A percentile compares a stretch with the other conserved stretches of the same genome.
These are phyloP conservation scores for Paragorgia papillata DNA, from an alignment of 92 coral and sea anemone species.

Conservation along the genomic window DNA sequence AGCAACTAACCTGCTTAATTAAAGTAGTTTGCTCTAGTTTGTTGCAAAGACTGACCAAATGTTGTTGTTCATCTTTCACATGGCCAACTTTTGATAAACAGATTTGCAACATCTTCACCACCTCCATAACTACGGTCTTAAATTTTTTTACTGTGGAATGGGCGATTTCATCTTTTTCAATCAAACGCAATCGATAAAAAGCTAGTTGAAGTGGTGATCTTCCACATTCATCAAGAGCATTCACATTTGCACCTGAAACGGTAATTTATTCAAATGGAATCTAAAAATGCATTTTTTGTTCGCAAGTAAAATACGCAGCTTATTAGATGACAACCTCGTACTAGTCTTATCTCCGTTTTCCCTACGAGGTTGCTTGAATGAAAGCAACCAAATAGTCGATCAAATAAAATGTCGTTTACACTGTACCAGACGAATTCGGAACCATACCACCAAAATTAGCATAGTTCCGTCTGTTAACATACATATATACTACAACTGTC, in stretches of 20 bases:
- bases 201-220: constrained; percentile 94
- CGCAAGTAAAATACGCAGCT: too few relatives aligned
- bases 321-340: too few relatives aligned
- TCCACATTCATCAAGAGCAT: constrained; percentile 84
- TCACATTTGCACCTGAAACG: constrained; percentile 56
- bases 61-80: constrained; percentile 60
- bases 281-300: too few relatives aligned
- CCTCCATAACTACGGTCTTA: constrained; percentile 71
- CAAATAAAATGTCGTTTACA: too few relatives aligned
- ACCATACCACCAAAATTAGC: too few relatives aligned
- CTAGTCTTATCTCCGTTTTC: too few relatives aligned
- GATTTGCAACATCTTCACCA: constrained; percentile 79
- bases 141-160: constrained; percentile 63
- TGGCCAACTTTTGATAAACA: constrained; percentile 73
- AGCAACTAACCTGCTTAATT: constrained; percentile 73
- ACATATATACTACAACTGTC: too few relatives aligned
- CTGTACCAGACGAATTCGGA: too few relatives aligned
- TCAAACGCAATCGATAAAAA: constrained; percentile 71
- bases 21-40: constrained; percentile 71
- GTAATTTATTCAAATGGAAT: too few relatives aligned
- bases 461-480: too few relatives aligned
- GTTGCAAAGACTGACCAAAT: constrained; percentile 67
- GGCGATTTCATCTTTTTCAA: constrained; percentile 64
- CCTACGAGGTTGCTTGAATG: too few relatives aligned
- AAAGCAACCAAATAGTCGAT: too few relatives aligned